These are phyloP conservation scores for Drosophila birchii DNA, from an alignment of 2,888 invertebrate species.

Conservation along the genomic window DNA sequence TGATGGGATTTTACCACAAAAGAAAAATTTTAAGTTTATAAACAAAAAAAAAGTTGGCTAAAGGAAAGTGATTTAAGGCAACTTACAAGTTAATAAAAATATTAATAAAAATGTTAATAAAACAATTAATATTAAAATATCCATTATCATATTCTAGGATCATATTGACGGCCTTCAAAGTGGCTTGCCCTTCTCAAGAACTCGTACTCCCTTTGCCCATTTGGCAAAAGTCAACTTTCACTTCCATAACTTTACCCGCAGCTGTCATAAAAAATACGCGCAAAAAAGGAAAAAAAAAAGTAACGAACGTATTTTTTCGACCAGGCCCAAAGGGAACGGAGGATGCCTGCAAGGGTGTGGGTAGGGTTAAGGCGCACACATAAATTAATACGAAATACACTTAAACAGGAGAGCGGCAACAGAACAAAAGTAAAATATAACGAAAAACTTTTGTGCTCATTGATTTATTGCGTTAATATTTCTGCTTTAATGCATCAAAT, in stretches of 20 bases:
- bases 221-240: constrained; percentile 56
- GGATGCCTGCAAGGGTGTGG: neutral
- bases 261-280: constrained; percentile 69
- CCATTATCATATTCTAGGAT: neutral
- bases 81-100: too few relatives aligned
- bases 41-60: neutral
- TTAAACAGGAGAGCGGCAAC: constrained; percentile 66
- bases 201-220: constrained; percentile 20
- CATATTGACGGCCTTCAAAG: constrained; percentile 12
- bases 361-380: constrained; percentile 55
- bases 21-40: neutral
- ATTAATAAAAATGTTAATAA: neutral
- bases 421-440: constrained; percentile 52
- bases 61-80: neutral
- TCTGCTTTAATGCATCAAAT: constrained; percentile 79
- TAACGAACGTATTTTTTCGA: constrained; percentile 18
- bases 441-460: constrained; percentile 52
- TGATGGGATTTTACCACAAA: neutral
- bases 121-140: neutral
- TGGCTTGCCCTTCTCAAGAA: neutral
- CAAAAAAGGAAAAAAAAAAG: constrained; percentile 8
- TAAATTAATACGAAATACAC: constrained; percentile 72
- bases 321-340: constrained; percentile 26
- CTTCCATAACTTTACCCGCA: constrained; percentile 59
- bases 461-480: constrained; percentile 78